Conservation (phyloP, 2,797 vertebrate genomes). For the Anas acuta region DNA sequence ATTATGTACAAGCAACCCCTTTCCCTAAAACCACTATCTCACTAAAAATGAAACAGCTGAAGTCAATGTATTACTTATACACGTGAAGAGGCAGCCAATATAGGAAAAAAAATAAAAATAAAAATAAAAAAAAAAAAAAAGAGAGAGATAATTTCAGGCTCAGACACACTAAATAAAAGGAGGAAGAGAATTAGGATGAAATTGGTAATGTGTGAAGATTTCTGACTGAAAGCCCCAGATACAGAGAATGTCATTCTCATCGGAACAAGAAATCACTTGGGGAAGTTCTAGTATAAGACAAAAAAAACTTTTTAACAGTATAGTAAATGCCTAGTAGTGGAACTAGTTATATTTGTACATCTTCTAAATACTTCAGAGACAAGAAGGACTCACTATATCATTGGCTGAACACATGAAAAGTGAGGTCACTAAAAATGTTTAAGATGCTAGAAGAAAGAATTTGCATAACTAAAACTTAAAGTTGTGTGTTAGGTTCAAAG, state of each 20-base stretch:
- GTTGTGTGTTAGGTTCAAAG: not conserved
- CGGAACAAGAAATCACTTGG: not conserved
- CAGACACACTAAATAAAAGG: not conserved
- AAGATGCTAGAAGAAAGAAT: not conserved
- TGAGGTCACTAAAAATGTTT: not conserved
- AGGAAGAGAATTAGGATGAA: not conserved
- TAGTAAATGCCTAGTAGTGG: not conserved
- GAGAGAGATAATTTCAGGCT: not conserved
- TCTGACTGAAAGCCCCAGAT: not conserved
- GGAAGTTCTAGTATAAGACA: not conserved
- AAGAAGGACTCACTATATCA: not conserved
- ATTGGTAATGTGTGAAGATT: not conserved
- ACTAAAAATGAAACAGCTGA: not conserved
- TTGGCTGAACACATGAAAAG: not conserved
- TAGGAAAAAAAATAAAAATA: not conserved
- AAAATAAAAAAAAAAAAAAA: not conserved
- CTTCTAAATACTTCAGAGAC: not conserved
- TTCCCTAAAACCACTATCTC: not conserved
- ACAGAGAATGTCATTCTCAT: not conserved
- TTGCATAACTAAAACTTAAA: not conserved
- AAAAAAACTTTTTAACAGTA: not conserved
- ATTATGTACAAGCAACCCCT: not conserved
- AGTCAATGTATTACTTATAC: not conserved
- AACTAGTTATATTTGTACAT: not conserved
- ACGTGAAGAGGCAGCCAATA: not conserved